Base-by-base conservation (phyloP, 2,888 invertebrate genomes). In the Caenorhabditis imperialis region DNA sequence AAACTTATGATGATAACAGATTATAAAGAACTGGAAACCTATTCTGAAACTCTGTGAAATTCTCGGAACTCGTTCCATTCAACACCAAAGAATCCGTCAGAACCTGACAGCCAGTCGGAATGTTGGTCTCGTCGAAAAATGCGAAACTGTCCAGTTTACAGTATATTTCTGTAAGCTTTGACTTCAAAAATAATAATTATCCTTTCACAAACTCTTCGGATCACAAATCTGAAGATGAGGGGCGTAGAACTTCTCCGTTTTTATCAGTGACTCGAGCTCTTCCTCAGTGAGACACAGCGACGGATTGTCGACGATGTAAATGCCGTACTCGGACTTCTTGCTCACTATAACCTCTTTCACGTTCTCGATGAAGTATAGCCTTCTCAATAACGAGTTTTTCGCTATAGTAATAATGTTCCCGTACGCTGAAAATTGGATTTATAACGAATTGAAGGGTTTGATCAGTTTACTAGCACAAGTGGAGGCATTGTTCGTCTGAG, bases 241-340 rank as follows among this genome's bases (percentile, higher is more conserved):
- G 20, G 69, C 67, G 42, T 69, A 69, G 22, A 69, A 67, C n/a
- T 53, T 62, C 5, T 23, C 33, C 7, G 58, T 62, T 6, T 33
- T 44, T 35, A 62, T 14, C 6, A 69, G 62, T 14, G 20, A 18
- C 18, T 74, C 69, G n/a, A 74, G 47, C 20, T 69, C 61, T 1
- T 51, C 22, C 25, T 74, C 74, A 0, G 57, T 47, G 7, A 74
- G 30, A 42, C 74, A 74, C 16, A 74, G 18, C 5, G 74, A 74
- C 14, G 74, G 74, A 53, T 74, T 74, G 27, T 74, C 69, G 23
- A 58, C 45, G n/a, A 74, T 45, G 44, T 67, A 74, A 18, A 74
- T 50, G 35, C 73, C 61, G 25, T 74, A 61, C 20, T 67, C 67
- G 30, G 73, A 33, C 37, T 55, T 54, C 37, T 54, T 42, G 8